A percentile compares a stretch with the other conserved stretches of the same genome.
Conservation (phyloP, 2,888 invertebrate species). For the Clistopyga incitator region DNA sequence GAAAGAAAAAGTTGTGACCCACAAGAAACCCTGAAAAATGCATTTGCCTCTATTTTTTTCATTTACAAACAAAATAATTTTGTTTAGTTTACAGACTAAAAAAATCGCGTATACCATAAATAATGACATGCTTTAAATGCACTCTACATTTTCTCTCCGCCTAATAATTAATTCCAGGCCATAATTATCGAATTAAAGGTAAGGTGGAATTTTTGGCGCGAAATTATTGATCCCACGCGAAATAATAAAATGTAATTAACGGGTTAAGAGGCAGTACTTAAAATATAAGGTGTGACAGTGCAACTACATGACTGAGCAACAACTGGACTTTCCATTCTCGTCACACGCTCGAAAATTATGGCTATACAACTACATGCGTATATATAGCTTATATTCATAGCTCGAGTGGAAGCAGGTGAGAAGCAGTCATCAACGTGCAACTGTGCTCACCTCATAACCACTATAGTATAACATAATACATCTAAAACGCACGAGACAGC, state of each 20-base stretch:
- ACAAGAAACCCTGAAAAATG: neutral
- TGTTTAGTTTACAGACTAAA: neutral
- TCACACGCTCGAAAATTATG: conserved; percentile 6
- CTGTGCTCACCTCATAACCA: conserved; percentile 33
- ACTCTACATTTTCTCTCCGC: neutral
- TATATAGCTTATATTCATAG: conserved; percentile 7
- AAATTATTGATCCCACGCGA: conserved; percentile 10
- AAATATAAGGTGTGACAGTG: conserved; percentile 8
- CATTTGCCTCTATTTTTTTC: neutral
- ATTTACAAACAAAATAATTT: neutral
- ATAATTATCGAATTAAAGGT: neutral
- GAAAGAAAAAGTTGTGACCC: neutral
- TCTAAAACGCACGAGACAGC: conserved; percentile 5
- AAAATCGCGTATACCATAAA: neutral
- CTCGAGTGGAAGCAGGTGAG: conserved; percentile 34
- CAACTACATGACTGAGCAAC: conserved; percentile 15
- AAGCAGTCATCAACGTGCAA: conserved; percentile 31
- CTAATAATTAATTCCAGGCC: neutral
- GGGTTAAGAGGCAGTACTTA: neutral
- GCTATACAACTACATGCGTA: neutral
- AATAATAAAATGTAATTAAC: conserved; percentile 27
- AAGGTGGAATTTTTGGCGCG: neutral
- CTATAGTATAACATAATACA: conserved; percentile 5
- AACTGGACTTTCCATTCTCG: neutral
- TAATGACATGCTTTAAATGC: neutral